Evolutionary conservation across 2,797 vertebrate species (phyloP).

Genomic region (Melanotaenia pygmaea): DNA sequence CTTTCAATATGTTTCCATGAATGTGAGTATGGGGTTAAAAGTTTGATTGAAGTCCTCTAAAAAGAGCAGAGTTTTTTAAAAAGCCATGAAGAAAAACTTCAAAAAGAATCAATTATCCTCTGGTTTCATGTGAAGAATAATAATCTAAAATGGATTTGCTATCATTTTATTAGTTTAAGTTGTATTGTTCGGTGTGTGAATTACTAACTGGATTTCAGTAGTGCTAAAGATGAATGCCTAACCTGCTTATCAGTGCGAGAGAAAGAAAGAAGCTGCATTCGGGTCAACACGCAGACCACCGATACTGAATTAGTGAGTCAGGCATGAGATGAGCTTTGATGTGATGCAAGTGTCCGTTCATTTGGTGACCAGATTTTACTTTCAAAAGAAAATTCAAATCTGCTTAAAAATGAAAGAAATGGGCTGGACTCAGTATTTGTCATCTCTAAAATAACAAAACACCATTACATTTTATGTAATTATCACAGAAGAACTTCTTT

Average conservation of each 20-base stretch:
- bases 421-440: not conserved
- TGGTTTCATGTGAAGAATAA: not conserved
- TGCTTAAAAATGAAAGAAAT: conserved; percentile 6
- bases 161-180: not conserved
- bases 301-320: conserved; percentile 15
- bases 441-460: not conserved
- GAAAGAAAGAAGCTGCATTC: conserved; percentile 6
- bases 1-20: conserved; percentile 12
- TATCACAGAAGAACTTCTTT: too few relatives aligned
- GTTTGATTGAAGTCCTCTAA: conserved; percentile 10
- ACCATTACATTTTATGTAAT: too few relatives aligned
- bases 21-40: conserved; percentile 8
- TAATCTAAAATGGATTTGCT: not conserved
- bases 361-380: conserved; percentile 13
- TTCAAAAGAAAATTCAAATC: not conserved
- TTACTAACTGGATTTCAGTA: conserved; percentile 3
- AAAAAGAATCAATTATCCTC: not conserved
- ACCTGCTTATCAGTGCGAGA: not conserved
- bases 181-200: conserved; percentile 14
- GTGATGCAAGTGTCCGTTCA: not conserved
- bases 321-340: conserved; percentile 1
- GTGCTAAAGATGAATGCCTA: not conserved
- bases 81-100: not conserved
- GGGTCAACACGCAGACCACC: conserved; percentile 13
- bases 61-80: not conserved